A percentile compares a stretch with the other conserved stretches of the same genome.
Evolutionary conservation across 2,888 invertebrate genomes (phyloP).

Genomic region (Eueremaeus valkanovi): DNA sequence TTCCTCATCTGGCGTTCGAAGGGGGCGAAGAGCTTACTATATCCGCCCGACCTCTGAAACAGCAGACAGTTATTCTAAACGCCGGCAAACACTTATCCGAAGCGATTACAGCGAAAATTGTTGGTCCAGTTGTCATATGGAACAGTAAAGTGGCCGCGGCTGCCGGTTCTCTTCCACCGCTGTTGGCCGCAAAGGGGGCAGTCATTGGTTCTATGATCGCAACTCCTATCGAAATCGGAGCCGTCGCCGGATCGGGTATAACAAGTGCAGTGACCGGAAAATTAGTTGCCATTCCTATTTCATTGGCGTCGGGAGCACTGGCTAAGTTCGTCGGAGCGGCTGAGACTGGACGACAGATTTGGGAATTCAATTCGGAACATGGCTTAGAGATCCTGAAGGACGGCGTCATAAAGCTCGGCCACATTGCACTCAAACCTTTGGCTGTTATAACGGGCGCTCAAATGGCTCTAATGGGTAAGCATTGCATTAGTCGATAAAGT

Average conservation of each 20-base stretch:
- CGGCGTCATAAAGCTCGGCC: not conserved
- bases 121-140: constrained; percentile 16
- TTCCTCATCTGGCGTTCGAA: no score
- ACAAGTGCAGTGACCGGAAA: constrained; percentile 28
- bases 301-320: not conserved
- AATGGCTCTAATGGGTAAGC: constrained; percentile 20
- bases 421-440: constrained; percentile 22
- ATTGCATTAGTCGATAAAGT: no score
- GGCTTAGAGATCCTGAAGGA: not conserved
- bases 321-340: not conserved
- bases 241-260: constrained; percentile 26
- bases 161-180: constrained; percentile 32
- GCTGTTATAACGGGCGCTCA: constrained; percentile 33
- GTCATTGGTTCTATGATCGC: constrained; percentile 35
- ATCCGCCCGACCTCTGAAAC: no score
- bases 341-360: constrained; percentile 19
- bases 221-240: constrained; percentile 31
- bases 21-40: no score
- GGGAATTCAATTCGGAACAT: not conserved
- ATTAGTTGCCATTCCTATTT: constrained; percentile 36
- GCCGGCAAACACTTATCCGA: not conserved
- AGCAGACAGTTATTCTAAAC: no score
- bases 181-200: constrained; percentile 38
- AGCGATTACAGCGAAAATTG: constrained; percentile 26
- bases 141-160: constrained; percentile 24